Evolutionary conservation across 92 coral and sea anemone species (phyloP), one percentile per base, ranked within the genome.

Genomic region (Palythoa grandis): DNA sequence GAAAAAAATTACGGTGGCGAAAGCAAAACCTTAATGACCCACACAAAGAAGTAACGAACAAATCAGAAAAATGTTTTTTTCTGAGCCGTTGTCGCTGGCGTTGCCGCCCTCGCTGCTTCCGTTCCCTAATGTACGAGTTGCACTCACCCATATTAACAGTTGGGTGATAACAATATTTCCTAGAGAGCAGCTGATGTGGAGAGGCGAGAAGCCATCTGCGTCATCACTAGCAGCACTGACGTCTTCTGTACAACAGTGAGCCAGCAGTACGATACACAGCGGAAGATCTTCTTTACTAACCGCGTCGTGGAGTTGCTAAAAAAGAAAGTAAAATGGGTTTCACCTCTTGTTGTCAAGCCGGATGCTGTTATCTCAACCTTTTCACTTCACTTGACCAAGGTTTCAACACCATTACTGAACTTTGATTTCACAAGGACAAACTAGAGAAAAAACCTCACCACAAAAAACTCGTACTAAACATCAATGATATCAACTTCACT

Each of bases 101-200:
- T 29, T 29, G 35, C 1, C 35, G 35, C 35, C 11, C 0, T 52
- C 13, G 13, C 56, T 52, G 56, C 56, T 52, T 7, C 0, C 1
- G 13, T 7, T 7, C 9, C 56, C 9, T 29, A 57, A 19, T 20
- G 3, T 4, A 47, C 6, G 10, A 65, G 17, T 20, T 39, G 13
- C 43, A 87, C 98, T 69, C 63, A 96, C 98, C 98, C 98, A 96
- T 83, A 96, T 94, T 60, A 96, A 94, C 65, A 96, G 94, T 25
- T 91, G 98, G 13, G 98, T 96, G 38, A 96, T 89, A 23, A 96
- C 98, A 17, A 96, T 92, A 77, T 94, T 96, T 78, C 98, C 98
- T 54, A 92, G 88, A 16, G 93, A 90, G 38, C 98, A 92, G 86
- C 96, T 91, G 48, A 92, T 88, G 74, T 96, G 98, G 47, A 96